Base-by-base conservation (phyloP, 2,797 vertebrate species). In the Hoplostethus mediterraneus region DNA sequence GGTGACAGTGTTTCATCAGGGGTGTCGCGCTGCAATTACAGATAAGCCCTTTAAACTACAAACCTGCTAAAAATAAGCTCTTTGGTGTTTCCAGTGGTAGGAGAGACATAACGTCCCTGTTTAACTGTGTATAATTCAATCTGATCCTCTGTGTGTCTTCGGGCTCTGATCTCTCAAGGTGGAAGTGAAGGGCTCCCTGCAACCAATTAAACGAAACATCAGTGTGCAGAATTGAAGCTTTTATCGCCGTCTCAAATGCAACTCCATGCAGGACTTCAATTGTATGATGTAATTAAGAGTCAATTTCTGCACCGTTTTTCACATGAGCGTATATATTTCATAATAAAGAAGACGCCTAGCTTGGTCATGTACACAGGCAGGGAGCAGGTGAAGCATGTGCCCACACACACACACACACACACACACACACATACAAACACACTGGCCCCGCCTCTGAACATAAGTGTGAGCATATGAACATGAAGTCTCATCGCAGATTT, bases 141-240 rank as follows among this genome's bases (percentile, higher is more conserved):
- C 75, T 54, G 70, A 74, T 75, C 66, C 30, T 71, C 30, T 36
- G 53, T 49, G 30, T 62, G 60, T 84, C 82, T 71, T 82, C 67
- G 51, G 79, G 80, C 84, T 80, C 16, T 10, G 55, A 75, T 84
- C 71, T 83, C 77, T 79, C 82, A 70, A 71, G 79, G 59, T 80
- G 79, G 60, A 82, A 76, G 47, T 75, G 84, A 88, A 79, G 79
- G 42, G 76, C 83, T 83, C 74, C 82, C 84, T 87, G 83, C 87
- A 89, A 83, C 85, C 86, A 90, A 86, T 90, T 89, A 89, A 73
- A 79, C 61, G 16, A 69, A 87, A 82, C 71, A 67, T 61, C 59
- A 67, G 17, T 71, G 68, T 62, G 52, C 53, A 44, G 54, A 65
- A 40, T 38, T n/a, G 59, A 28, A 30, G 66, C 80, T 85, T 75